Evolutionary conservation across 2,888 invertebrate species (phyloP), one percentile per base, ranked within the genome.

Genomic region (Globia sparganii): DNA sequence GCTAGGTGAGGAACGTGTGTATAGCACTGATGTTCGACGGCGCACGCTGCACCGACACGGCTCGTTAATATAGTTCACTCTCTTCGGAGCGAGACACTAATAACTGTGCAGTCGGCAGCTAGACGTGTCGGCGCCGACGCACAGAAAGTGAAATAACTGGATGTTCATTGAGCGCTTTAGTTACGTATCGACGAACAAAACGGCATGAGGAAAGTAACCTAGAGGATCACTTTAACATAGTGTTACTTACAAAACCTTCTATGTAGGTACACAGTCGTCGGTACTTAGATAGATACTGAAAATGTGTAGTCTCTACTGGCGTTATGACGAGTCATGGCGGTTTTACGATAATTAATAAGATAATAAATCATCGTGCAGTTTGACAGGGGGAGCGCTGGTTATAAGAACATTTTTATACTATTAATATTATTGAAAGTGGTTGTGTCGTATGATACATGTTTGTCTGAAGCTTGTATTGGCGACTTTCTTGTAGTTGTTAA

Each of bases 1-100:
- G 40, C n/a, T 90, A 90, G 86, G 86, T 86, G 91, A 88, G 85
- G 90, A 88, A 87, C 88, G 90, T 88, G 81, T 83, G 86, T 87
- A 83, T 76, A 78, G 53, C 65, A 67, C 59, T 79, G 84, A 87
- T 82, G 88, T 75, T 59, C 76, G 79, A 56, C 31, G 65, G 28
- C 59, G 59, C 66, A 73, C 77, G 80, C 58, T 21, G 34, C 67
- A 58, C 56, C 56, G 80, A 65, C 82, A 69, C 75, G 72, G 31
- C 25, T 75, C 66, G 75, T 69, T 65, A 64, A 75, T 75, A 69
- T 74, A 73, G 72, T 79, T 85, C 78, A 78, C 69, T 85, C 81
- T 75, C 61, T 75, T 79, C 37, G 61, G 34, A 53, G 13, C 68
- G 37, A n/a, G n/a, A 18, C 31, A 67, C 56, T 72, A 49, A 73